Base-by-base conservation (phyloP, 2,888 invertebrate species). In the Pandemis heparana region DNA sequence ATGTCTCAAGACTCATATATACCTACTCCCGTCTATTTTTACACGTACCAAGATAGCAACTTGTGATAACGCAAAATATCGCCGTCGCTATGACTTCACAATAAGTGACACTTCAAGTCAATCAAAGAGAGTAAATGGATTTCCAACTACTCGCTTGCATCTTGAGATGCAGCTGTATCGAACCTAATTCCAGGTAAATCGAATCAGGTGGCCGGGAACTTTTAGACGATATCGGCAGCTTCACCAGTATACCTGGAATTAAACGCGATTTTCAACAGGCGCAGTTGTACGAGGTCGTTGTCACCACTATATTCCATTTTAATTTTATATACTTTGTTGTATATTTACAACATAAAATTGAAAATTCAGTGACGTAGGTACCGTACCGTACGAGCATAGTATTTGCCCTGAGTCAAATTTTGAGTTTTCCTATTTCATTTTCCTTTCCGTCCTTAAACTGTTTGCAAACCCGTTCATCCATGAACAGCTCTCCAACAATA, bases 111-210 rank as follows among this genome's bases (percentile, higher is more conserved):
- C 82, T 81, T 82, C 77, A 75, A 75, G 75, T 77, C 79, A 78
- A 82, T 84, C 82, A 81, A 78, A 78, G 77, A 78, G 74, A 82
- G 85, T 88, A 88, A 89, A 87, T 87, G 83, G 83, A 88, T 85
- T 87, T 85, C 81, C 79, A 83, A 81, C 82, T 76, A 79, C 79
- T 79, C 67, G 74, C 10, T 51, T 46, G 51, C 59, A 64, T 39
- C 32, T 71, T 63, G 64, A 59, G 60, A 67, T 68, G 68, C 64
- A 67, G 63, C 75, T 69, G 74, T 74, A 75, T 75, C 76, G 66
- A 76, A 77, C 87, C 81, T 80, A 82, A 83, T 82, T 84, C 69
- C 69, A 65, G 65, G 60, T 18, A 74, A 74, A 70, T 74, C 74
- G 74, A 70, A 74, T 74, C 60, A 32, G 60, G 14, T 59, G 63